These are phyloP conservation scores for Petrocephalus sullivani DNA, from an alignment of 2,797 vertebrate species.

Conservation along the genomic window DNA sequence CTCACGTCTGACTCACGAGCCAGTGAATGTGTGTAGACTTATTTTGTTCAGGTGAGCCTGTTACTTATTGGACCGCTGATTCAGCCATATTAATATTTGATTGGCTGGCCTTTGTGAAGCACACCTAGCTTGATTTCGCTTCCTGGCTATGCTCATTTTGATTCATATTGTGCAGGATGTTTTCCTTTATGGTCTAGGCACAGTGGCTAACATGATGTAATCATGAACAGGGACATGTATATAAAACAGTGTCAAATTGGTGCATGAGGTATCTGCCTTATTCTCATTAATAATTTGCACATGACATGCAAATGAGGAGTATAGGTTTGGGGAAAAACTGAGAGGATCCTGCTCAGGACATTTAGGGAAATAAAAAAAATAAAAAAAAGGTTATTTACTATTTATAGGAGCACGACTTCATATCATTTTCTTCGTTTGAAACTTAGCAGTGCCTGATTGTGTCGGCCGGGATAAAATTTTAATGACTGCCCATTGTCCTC, in stretches of 20 bases:
- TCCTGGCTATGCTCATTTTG: background rate
- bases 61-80: background rate
- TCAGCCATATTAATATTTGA: background rate
- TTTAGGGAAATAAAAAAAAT: background rate
- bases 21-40: background rate
- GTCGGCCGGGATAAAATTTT: background rate
- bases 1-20: background rate
- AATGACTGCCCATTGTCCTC: slow-evolving; percentile 4
- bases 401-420: background rate
- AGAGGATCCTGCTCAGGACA: background rate
- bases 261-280: background rate
- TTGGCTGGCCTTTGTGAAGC: background rate
- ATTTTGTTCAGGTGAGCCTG: background rate
- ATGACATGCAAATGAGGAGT: background rate
- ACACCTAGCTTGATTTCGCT: background rate
- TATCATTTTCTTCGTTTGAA: background rate
- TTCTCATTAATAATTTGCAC: background rate
- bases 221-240: background rate
- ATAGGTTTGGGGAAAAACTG: background rate
- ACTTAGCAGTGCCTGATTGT: background rate
- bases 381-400: background rate
- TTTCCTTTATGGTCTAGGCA: background rate
- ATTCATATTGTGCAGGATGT: background rate
- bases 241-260: background rate
- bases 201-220: background rate